phyloP scores from a whole-genome alignment of 2,888 invertebrate genomes.

The Pediacus dermestoides region DNA sequence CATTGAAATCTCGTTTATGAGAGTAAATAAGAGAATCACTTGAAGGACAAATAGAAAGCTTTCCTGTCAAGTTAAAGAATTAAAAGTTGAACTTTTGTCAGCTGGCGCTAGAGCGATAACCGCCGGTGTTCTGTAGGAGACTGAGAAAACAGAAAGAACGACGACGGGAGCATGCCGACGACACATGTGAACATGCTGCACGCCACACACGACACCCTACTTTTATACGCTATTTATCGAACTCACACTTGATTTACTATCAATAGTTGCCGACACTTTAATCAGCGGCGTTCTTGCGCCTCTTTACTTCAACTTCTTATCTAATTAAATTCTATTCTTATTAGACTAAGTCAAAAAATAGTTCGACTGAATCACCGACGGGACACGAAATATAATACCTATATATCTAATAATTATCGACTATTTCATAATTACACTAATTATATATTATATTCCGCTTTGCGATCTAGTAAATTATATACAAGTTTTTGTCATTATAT shows the following conservation, averaged over 20 bases:
- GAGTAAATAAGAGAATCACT: constrained; percentile 40
- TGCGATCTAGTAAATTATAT: too few species aligned
- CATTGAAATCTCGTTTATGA: constrained; percentile 41
- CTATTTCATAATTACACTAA: too few species aligned
- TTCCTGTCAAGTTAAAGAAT: constrained; percentile 31
- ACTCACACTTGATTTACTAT: constrained; percentile 40
- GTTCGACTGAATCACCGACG: too few species aligned
- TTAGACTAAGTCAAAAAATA: too few species aligned
- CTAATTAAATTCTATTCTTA: too few species aligned
- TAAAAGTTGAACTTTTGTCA: constrained; percentile 40
- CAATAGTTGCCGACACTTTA: constrained; percentile 34
- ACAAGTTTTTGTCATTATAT: too few species aligned
- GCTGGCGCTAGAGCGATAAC: constrained; percentile 36
- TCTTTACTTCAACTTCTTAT: too few species aligned
- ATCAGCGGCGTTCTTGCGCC: too few species aligned
- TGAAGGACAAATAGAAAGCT: constrained; percentile 37
- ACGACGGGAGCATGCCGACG: constrained; percentile 14
- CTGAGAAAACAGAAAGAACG: constrained; percentile 5
- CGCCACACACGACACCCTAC: constrained; percentile 19
- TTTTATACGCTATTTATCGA: constrained; percentile 36
- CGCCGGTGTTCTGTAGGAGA: constrained; percentile 11
- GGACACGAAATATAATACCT: too few species aligned
- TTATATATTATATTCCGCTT: too few species aligned
- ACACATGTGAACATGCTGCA: constrained; percentile 26
- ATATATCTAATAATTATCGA: too few species aligned